Evolutionary conservation across 2,888 invertebrate genomes (phyloP), one percentile per base, ranked within the genome.

Genomic region (Chymomyza caudatula): DNA sequence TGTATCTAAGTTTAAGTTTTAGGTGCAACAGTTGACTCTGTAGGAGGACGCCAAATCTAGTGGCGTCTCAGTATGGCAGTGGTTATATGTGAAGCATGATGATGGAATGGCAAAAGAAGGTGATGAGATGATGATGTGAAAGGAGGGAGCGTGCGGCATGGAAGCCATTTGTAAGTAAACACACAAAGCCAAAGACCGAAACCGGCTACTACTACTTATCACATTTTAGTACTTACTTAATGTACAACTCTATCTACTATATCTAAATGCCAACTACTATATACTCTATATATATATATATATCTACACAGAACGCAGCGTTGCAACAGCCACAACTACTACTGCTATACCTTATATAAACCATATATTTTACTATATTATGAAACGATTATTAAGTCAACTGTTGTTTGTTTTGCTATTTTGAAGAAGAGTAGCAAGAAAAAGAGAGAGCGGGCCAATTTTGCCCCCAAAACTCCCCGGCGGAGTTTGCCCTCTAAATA

Each of bases 111-210:
- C 44, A n/a, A 17, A 17, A 17, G 4, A 47, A 17, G n/a, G n/a
- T n/a, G n/a, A 52, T 13, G 55, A 29, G 44, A 17, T 19, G 22
- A 22, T 44, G 47, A 20, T 56, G 19, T n/a, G 51, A 19, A 54
- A 60, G 29, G 19, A 52, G 59, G 77, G 62, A 75, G 52, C 81
- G 86, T 74, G 86, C 86, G 88, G 88, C 88, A 88, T 75, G 87
- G 77, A 86, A 78, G 88, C 88, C 83, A 83, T 86, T 47, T 87
- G 88, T 88, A 88, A 88, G 88, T 88, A 88, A 73, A 79, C 60
- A 69, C 71, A 63, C 61, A 69, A 54, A 67, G 71, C 72, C 67
- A 81, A 76, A 69, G 63, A 75, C 65, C 68, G 71, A 67, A 62
- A 57, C 64, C 52, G 52, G 61, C 43, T 42, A 47, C 68, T 49